Evolutionary conservation across 2,888 invertebrate species (phyloP).

Genomic region (Amphipyra tragopoginis): DNA sequence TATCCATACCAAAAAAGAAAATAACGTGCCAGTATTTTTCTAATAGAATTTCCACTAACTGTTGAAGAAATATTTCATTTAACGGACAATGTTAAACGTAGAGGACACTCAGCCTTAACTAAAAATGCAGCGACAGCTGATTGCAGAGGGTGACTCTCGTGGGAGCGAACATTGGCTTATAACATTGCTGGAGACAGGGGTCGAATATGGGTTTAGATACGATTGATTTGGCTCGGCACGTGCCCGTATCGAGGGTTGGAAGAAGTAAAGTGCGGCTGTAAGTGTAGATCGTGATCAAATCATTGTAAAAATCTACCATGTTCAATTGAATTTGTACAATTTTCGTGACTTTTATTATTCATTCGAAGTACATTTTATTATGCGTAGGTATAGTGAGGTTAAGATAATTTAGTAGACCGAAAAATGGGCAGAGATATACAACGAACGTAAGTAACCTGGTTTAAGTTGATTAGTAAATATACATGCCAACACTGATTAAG

Average conservation of each 20-base stretch:
- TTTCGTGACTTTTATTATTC: no score
- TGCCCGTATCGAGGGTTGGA: conserved; percentile 9
- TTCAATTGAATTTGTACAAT: not conserved
- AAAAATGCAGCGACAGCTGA: conserved; percentile 37
- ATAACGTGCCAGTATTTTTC: no score
- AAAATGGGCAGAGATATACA: no score
- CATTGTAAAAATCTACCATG: not conserved
- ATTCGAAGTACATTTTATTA: no score
- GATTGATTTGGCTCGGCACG: conserved; percentile 43
- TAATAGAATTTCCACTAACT: not conserved
- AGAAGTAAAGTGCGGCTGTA: conserved; percentile 4
- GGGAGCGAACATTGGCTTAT: conserved; percentile 22
- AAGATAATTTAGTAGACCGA: no score
- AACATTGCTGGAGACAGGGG: conserved; percentile 35
- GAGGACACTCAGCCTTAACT: not conserved
- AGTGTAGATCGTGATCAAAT: not conserved
- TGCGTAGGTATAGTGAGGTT: no score
- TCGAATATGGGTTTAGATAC: conserved; percentile 34
- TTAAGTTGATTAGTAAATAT: no score
- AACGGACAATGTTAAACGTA: not conserved
- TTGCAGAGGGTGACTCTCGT: conserved; percentile 19
- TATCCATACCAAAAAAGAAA: no score
- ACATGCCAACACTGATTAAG: no score
- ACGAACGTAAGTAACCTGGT: no score
- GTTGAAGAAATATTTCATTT: not conserved